These are phyloP conservation scores for Callipepla californica DNA, from an alignment of 2,113 vertebrate genomes.

Conservation along the genomic window DNA sequence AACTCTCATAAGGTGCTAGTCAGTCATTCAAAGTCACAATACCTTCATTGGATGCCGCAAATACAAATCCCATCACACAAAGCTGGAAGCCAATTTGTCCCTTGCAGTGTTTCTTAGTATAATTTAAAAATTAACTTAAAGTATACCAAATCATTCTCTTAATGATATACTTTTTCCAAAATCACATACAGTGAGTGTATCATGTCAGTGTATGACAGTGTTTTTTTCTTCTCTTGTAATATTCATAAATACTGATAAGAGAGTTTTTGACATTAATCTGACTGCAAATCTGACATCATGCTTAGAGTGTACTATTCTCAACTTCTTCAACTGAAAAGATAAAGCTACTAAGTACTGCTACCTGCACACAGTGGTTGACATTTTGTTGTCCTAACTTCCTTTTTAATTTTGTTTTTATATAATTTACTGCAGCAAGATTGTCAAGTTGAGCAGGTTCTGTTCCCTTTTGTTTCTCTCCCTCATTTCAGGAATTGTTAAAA, in stretches of 20 bases:
- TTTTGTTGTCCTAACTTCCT: constrained; percentile 24
- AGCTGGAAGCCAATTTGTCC: constrained; percentile 65
- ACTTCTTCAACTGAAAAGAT: constrained; percentile 5
- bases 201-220: constrained; percentile 73
- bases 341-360: neutral
- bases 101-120: constrained; percentile 60
- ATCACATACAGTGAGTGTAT: constrained; percentile 61
- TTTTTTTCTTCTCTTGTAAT: constrained; percentile 64
- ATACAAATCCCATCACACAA: constrained; percentile 52
- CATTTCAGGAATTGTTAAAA: neutral
- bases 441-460: neutral
- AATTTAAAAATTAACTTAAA: constrained; percentile 76
- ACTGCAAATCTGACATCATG: constrained; percentile 8
- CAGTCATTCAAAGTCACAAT: constrained; percentile 71
- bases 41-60: constrained; percentile 35
- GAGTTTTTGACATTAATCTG: constrained; percentile 56
- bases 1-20: constrained; percentile 70
- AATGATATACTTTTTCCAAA: constrained; percentile 61
- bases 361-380: neutral
- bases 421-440: neutral
- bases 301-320: neutral
- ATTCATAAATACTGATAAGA: constrained; percentile 66
- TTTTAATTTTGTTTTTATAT: neutral
- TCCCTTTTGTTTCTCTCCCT: neutral
- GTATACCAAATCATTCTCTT: constrained; percentile 68